Percentiles rank a stretch among this genome's conserved stretches.
Evolutionary conservation across 1,140 invertebrate species (phyloP).

Genomic region (Drosophila nebulosa): DNA sequence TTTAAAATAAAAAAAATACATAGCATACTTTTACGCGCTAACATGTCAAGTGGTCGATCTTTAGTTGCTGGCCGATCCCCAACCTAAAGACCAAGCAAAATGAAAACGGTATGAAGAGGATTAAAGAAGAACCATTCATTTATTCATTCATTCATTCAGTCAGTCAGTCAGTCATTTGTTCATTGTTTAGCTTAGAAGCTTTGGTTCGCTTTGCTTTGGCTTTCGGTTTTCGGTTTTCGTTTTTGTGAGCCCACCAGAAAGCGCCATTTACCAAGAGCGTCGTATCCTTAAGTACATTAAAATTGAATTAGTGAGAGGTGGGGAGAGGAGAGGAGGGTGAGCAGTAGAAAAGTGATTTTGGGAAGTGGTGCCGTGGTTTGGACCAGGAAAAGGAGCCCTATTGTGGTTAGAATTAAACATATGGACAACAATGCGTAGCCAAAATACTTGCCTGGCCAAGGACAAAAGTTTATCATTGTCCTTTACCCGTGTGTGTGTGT

Average conservation of each 20-base stretch:
- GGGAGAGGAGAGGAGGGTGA: background rate
- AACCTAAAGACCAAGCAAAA: background rate
- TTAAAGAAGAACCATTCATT: background rate
- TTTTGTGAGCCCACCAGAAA: background rate
- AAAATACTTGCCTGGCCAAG: constrained; percentile 22
- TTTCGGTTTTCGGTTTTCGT: too few species aligned
- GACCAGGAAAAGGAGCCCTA: background rate
- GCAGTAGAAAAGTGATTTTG: background rate
- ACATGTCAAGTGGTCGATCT: too few species aligned
- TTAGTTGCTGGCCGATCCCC: too few species aligned
- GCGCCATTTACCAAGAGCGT: background rate
- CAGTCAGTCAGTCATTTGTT: background rate
- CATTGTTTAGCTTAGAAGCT: background rate
- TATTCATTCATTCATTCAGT: background rate
- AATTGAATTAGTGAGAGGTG: constrained; percentile 53
- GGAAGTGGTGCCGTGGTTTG: background rate
- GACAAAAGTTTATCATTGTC: constrained; percentile 20
- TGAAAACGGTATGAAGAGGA: background rate
- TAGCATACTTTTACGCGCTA: too few species aligned
- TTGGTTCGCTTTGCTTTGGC: background rate
- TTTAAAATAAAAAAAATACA: too few species aligned
- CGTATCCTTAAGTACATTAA: constrained; percentile 43
- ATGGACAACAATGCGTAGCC: constrained; percentile 16
- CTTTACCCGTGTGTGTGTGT: too few species aligned
- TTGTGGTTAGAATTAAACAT: constrained; percentile 15